These are phyloP conservation scores for Laothoe populi DNA, from an alignment of 2,888 invertebrate species.

Conservation along the genomic window DNA sequence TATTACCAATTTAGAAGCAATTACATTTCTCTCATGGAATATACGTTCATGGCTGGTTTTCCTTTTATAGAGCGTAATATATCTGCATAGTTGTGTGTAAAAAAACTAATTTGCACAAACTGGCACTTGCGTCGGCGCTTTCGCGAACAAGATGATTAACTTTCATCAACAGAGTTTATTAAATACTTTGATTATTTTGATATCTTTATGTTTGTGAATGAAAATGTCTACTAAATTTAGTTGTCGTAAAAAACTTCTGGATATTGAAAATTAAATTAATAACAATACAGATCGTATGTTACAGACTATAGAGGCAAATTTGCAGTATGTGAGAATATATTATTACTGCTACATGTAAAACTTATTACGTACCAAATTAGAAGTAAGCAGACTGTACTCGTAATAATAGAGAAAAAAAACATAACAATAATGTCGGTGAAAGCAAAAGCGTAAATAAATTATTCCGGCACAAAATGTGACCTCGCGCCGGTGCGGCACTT, in stretches of 20 bases:
- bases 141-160: constrained; percentile 16
- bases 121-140: constrained; percentile 19
- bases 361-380: background rate
- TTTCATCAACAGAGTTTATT: constrained; percentile 23
- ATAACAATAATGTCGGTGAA: constrained; percentile 57
- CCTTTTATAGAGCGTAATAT: constrained; percentile 16
- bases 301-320: no score
- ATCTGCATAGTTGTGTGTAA: constrained; percentile 18
- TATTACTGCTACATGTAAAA: background rate
- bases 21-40: background rate
- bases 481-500: constrained; percentile 37
- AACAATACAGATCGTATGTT: no score
- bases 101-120: constrained; percentile 21
- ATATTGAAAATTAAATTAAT: no score
- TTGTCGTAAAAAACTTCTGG: no score
- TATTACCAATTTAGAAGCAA: background rate
- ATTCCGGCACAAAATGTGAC: constrained; percentile 58
- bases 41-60: constrained; percentile 8
- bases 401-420: constrained; percentile 44
- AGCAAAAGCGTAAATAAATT: constrained; percentile 72
- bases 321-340: no score
- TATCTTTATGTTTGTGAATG: constrained; percentile 27
- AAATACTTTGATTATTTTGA: constrained; percentile 32
- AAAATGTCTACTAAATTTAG: no score
- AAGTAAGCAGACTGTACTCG: constrained; percentile 13